Conservation (phyloP, 2,888 invertebrate genomes). For the Lingula anatina region DNA sequence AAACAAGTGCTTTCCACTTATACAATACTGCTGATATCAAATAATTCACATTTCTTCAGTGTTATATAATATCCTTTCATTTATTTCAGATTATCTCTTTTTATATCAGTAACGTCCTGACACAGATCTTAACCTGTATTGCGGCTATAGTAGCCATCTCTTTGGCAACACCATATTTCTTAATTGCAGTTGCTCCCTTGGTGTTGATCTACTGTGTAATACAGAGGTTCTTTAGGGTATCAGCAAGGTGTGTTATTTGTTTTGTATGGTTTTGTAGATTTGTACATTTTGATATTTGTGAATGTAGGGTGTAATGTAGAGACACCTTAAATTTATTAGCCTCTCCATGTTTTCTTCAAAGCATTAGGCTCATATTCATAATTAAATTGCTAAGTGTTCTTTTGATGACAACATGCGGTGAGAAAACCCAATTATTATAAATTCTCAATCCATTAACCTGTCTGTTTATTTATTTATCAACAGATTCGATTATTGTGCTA, state of each 20-base stretch:
- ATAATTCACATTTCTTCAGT: neutral
- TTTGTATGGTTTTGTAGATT: neutral
- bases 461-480: no score
- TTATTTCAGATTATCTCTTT: neutral
- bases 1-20: no score
- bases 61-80: no score
- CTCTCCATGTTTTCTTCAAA: no score
- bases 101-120: slow-evolving; percentile 69
- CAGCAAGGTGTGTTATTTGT: slow-evolving; percentile 37
- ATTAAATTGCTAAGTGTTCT: no score
- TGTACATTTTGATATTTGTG: neutral
- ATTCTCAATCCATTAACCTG: no score
- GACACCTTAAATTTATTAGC: slow-evolving; percentile 55
- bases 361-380: no score
- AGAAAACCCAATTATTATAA: no score
- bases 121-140: slow-evolving; percentile 68
- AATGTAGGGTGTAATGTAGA: slow-evolving; percentile 1
- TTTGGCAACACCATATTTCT: slow-evolving; percentile 70
- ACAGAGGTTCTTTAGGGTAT: slow-evolving; percentile 69
- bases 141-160: slow-evolving; percentile 74
- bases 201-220: slow-evolving; percentile 66
- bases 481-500: no score
- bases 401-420: no score
- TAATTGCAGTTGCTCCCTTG: slow-evolving; percentile 69
- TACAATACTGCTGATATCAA: no score